Evolutionary conservation across 1,140 invertebrate genomes (phyloP), one percentile per base, ranked within the genome.

Genomic region (Halesus radiatus): DNA sequence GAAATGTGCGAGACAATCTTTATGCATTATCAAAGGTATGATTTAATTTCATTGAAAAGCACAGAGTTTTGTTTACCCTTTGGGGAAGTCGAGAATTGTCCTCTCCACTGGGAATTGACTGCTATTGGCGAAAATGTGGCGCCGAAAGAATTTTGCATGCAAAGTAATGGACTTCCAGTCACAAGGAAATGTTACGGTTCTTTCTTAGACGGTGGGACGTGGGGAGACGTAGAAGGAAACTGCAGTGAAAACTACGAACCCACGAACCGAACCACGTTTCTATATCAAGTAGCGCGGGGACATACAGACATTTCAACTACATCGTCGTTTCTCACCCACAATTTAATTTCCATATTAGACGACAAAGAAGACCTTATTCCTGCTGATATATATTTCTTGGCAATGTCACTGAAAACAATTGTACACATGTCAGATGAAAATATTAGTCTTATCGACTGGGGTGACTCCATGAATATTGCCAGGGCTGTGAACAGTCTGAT

Each of bases 311-410:
- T 85, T 66, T 85, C 86, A 64, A 83, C 84, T n/a, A 85, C 84
- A 16, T 84, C 85, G 6, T 78, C 79, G 56, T 89, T 89, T 84
- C 83, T 89, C n/a, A 87, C 85, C 5, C 82, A 86, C 75, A 87
- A 87, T 18, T 81, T 89, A 20, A 78, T 83, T 76, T 85, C 85
- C 70, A 85, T 88, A 22, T 52, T 88, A 76, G 62, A 85, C 84
- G 84, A 88, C 62, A 80, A 88, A 45, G 74, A 86, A 84, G 83
- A 87, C 54, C 83, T 90, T 22, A 88, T 91, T 45, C 88, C 90
- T 26, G 88, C 88, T 8, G 90, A 91, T 85, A 87, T 91, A 79
- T 88, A 89, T 82, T 89, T 90, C 76, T 84, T 91, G 70, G 88
- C 90, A 3, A 88, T 89, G 78, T 91, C 90, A n/a, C 84, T 90